Evolutionary conservation across 1,140 invertebrate species (phyloP).

Genomic region (Tribolium madens): DNA sequence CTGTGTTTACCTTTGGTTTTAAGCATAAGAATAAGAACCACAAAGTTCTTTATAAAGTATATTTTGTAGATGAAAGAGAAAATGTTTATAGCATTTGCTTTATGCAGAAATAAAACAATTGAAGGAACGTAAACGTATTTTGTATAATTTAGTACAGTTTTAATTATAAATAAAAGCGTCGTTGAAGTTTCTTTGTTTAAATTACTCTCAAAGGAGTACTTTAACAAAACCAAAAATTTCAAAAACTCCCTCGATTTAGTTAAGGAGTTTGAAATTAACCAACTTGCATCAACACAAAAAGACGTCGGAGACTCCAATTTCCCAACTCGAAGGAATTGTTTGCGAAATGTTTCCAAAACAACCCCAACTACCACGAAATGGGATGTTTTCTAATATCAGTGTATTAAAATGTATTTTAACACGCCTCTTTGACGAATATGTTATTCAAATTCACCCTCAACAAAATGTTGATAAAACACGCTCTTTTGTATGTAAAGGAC

Average conservation of each 20-base stretch:
- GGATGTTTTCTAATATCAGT: background rate
- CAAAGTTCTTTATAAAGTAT: no score
- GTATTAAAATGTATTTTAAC: background rate
- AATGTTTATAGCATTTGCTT: no score
- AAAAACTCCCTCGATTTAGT: background rate
- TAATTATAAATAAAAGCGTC: background rate
- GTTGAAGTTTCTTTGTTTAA: background rate
- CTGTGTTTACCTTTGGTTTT: no score
- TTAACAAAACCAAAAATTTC: slow-evolving; percentile 8
- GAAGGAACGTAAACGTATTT: background rate
- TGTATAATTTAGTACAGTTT: background rate
- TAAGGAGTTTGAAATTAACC: background rate
- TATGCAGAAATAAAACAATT: no score
- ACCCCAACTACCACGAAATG: background rate
- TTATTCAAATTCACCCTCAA: slow-evolving; percentile 8
- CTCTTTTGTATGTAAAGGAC: slow-evolving; percentile 27
- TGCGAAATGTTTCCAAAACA: slow-evolving; percentile 9
- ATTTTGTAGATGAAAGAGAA: no score
- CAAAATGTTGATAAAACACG: slow-evolving; percentile 3
- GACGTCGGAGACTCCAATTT: background rate
- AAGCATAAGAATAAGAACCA: no score
- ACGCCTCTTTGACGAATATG: background rate
- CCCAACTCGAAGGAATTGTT: background rate
- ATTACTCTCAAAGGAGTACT: background rate
- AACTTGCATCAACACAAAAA: background rate